Conservation (phyloP, 2,797 vertebrate species). For the Macrochelys suwanniensis region DNA sequence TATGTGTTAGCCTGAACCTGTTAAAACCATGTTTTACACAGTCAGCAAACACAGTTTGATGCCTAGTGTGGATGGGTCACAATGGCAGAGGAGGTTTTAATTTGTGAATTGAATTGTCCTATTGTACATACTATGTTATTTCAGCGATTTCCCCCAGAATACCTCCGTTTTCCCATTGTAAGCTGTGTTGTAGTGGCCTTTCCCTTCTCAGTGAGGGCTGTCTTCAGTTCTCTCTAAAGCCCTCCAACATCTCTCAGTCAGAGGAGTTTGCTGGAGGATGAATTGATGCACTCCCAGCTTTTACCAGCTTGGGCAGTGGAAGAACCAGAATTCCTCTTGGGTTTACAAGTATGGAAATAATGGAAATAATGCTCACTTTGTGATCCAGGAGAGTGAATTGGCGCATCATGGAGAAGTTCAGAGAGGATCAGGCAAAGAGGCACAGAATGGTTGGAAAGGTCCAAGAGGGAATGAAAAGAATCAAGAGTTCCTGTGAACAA, state of each 20-base stretch:
- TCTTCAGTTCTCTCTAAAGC: neutral
- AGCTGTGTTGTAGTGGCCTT: slow-evolving; percentile 22
- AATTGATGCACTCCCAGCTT: slow-evolving; percentile 30
- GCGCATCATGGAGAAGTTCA: neutral
- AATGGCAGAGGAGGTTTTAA: slow-evolving; percentile 3
- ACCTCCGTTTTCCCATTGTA: slow-evolving; percentile 23
- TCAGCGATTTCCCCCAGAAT: slow-evolving; percentile 2
- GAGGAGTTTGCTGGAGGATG: neutral
- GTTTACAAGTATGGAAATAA: neutral
- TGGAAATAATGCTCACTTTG: neutral
- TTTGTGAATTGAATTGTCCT: neutral
- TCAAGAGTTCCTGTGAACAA: neutral
- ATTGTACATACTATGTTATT: slow-evolving; percentile 8
- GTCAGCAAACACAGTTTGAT: neutral
- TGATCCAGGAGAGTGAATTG: neutral
- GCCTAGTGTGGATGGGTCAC: slow-evolving; percentile 5
- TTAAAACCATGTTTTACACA: neutral
- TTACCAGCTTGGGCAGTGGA: neutral
- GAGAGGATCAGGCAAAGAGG: neutral
- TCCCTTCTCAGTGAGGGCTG: neutral
- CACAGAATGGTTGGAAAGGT: slow-evolving; percentile 20
- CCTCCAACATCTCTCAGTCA: slow-evolving; percentile 13
- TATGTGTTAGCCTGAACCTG: slow-evolving; percentile 22
- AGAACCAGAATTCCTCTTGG: slow-evolving; percentile 13
- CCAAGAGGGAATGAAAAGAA: neutral